These are phyloP conservation scores for Liparis tanakae DNA, from an alignment of 2,797 vertebrate species.

Conservation along the genomic window DNA sequence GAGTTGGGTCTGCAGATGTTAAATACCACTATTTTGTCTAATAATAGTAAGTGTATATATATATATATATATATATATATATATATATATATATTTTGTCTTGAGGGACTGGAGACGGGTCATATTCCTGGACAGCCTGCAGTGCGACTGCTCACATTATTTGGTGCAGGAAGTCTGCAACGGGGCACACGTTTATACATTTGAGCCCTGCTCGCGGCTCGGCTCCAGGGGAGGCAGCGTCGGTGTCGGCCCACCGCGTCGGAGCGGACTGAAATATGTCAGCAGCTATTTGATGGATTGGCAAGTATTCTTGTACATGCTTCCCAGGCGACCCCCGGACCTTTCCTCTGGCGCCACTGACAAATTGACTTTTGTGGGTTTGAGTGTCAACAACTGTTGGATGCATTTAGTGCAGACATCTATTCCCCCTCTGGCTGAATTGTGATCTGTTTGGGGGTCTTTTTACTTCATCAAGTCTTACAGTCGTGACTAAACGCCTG, in stretches of 20 bases:
- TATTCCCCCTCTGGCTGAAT: background rate
- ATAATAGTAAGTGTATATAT: background rate
- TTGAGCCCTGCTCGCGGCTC: background rate
- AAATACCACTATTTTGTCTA: background rate
- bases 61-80: no score
- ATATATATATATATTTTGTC: background rate
- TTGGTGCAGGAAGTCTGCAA: background rate
- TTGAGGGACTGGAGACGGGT: background rate
- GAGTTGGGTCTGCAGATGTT: background rate
- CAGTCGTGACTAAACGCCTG: background rate
- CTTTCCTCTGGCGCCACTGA: background rate
- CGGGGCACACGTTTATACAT: background rate
- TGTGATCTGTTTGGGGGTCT: background rate
- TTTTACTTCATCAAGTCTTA: background rate
- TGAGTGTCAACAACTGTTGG: background rate
- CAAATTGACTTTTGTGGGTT: background rate
- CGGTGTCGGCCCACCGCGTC: background rate
- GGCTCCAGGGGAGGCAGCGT: background rate
- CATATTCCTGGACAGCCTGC: background rate
- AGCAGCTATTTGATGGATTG: background rate
- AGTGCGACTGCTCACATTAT: background rate
- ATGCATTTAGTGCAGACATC: background rate
- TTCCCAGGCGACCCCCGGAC: background rate
- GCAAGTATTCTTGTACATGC: background rate
- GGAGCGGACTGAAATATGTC: background rate